Conservation (phyloP, 2,797 vertebrate genomes). For the Sebastolobus altivelis region DNA sequence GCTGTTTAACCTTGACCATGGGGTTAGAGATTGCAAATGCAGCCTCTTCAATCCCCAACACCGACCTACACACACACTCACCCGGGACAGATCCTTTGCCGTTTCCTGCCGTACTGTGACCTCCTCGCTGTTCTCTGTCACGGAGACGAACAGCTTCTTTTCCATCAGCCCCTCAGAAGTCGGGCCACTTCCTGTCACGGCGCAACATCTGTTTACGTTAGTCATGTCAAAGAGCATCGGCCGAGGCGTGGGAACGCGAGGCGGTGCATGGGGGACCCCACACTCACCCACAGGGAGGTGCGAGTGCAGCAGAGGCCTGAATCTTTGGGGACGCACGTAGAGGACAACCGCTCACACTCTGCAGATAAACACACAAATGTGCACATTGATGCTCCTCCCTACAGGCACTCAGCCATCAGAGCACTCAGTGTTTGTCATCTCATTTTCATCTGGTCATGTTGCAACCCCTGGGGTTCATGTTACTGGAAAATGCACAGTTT, state of each 20-base stretch:
- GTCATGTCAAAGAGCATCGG: constrained; percentile 76
- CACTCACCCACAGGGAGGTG: constrained; percentile 56
- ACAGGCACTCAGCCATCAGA: constrained; percentile 56
- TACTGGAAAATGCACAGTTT: constrained; percentile 40
- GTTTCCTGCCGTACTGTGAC: constrained; percentile 61
- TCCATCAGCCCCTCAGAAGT: constrained; percentile 68
- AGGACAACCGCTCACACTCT: constrained; percentile 55
- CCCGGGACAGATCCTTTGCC: constrained; percentile 38
- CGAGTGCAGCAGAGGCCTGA: constrained; percentile 45
- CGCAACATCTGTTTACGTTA: constrained; percentile 78
- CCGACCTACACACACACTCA: background rate
- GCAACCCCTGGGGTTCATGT: constrained; percentile 41
- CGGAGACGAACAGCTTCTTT: constrained; percentile 63
- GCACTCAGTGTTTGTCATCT: constrained; percentile 60
- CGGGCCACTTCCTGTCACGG: constrained; percentile 78
- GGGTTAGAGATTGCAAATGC: constrained; percentile 31
- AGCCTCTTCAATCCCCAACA: constrained; percentile 12
- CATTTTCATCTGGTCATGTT: constrained; percentile 59
- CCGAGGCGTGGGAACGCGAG: constrained; percentile 80
- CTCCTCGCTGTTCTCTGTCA: constrained; percentile 57
- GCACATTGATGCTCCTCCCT: constrained; percentile 49
- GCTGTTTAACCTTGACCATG: constrained; percentile 53
- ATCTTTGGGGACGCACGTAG: constrained; percentile 60
- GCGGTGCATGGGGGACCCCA: constrained; percentile 52
- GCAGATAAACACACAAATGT: constrained; percentile 48